Evolutionary conservation across 2,888 invertebrate species (phyloP).

Genomic region (Pristionchus fissidentatus): DNA sequence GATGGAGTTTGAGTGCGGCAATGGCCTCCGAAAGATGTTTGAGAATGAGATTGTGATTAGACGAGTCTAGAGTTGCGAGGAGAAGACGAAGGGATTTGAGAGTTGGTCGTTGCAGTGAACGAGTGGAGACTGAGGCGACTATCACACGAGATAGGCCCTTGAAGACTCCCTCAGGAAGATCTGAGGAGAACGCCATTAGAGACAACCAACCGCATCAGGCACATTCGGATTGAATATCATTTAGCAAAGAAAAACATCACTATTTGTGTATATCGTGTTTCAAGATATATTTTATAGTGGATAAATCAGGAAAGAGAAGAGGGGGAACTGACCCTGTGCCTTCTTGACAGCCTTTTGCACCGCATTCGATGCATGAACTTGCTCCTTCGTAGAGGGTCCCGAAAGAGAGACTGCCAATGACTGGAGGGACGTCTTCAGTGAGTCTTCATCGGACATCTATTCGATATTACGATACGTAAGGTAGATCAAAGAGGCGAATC

Average conservation of each 20-base stretch:
- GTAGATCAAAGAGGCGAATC: not conserved
- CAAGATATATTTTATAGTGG: not conserved
- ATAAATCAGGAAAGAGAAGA: not conserved
- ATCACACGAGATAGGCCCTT: constrained; percentile 36
- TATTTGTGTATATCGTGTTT: not conserved
- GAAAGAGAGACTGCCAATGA: constrained; percentile 2
- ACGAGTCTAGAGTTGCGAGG: not conserved
- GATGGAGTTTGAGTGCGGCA: constrained; percentile 37
- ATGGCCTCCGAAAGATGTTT: constrained; percentile 43
- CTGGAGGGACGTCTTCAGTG: constrained; percentile 43
- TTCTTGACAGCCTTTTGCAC: constrained; percentile 16
- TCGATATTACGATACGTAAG: not conserved
- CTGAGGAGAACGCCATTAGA: not conserved
- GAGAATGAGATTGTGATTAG: constrained; percentile 6
- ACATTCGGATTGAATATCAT: too few species aligned
- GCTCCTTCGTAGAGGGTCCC: constrained; percentile 12
- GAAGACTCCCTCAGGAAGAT: constrained; percentile 44
- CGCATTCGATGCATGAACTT: constrained; percentile 17
- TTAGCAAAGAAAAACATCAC: not conserved
- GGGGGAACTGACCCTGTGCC: not conserved
- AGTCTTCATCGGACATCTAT: not conserved
- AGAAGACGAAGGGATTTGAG: constrained; percentile 43
- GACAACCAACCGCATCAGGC: too few species aligned
- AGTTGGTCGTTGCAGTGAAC: constrained; percentile 30
- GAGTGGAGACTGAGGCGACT: constrained; percentile 8